Evolutionary conservation across 2,113 vertebrate species (phyloP), one percentile per base, ranked within the genome.

Genomic region (Castor canadensis): DNA sequence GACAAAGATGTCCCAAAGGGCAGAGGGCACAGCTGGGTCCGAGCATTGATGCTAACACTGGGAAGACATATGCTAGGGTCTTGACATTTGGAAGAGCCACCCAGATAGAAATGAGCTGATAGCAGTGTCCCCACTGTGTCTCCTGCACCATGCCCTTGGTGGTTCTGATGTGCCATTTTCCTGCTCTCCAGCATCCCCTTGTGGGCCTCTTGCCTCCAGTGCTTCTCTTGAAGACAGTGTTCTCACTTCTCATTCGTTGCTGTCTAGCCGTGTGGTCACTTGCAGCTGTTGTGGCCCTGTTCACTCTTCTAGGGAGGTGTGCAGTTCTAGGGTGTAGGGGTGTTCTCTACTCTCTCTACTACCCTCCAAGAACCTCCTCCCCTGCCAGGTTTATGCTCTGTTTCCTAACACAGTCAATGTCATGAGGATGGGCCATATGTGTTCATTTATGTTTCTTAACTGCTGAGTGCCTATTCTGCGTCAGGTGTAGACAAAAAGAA

Each of bases 221-320:
- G 0, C 32, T 69, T 56, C 24, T 75, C 79, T 45, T 28, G 10
- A 30, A 54, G 49, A 43, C 6, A 1, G 24, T 6, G 15, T 28
- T 32, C 56, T 60, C 6, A 3, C 8, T 43, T 22, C 9, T 6
- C 32, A n/a, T n/a, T 38, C 9, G 12, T 49, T 7, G 12, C 69
- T 58, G 16, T 87, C 56, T 6, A 64, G 54, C 52, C 62, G 9
- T 77, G 2, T n/a, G 9, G n/a, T 66, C 43, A 56, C 64, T 72
- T 20, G 9, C 47, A 28, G 58, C 73, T 7, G 0, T 0, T 9
- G 47, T 11, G 40, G 20, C n/a, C 4, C 20, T 19, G 10, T 24
- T 72, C 12, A 6, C 1, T 38, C 35, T 64, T 30, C 45, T 0
- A 26, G n/a, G 45, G 56, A 87, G 73, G 22, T 54, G n/a, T 86